Conservation (phyloP, 2,888 invertebrate species). For the Cryptocephalus primarius region DNA sequence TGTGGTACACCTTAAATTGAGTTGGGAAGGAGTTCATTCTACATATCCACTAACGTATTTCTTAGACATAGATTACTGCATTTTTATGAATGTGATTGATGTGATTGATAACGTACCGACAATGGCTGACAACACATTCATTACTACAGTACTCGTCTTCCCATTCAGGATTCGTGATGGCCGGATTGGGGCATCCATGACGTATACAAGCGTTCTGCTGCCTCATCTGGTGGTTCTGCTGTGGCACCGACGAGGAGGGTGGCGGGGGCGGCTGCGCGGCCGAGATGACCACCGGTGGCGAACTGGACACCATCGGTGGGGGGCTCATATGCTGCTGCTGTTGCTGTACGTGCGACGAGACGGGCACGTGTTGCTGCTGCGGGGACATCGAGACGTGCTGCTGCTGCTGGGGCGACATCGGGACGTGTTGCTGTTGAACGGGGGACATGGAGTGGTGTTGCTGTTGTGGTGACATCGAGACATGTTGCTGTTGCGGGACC, state of each 20-base stretch:
- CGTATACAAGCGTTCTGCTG: conserved; percentile 61
- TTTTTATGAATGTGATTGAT: neutral
- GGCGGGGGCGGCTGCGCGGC: conserved; percentile 33
- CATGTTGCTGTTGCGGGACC: conserved; percentile 5
- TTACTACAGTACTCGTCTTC: conserved; percentile 96
- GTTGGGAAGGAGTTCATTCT: neutral
- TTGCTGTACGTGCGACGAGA: conserved; percentile 33
- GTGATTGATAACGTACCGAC: conserved; percentile 51
- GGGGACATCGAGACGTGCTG: conserved; percentile 16
- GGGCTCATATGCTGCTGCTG: conserved; percentile 34
- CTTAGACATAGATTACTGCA: no score
- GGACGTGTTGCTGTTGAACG: conserved; percentile 30
- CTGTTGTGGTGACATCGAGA: conserved; percentile 23
- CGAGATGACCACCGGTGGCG: conserved; percentile 38
- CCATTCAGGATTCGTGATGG: conserved; percentile 88
- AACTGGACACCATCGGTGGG: conserved; percentile 41
- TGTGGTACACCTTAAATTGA: no score
- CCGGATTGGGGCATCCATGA: conserved; percentile 82
- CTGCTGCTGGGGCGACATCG: conserved; percentile 25
- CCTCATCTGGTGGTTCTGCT: conserved; percentile 36
- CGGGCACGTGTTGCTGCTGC: conserved; percentile 29
- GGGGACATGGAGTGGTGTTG: conserved; percentile 22
- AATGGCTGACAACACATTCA: conserved; percentile 92
- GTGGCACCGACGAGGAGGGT: conserved; percentile 25
- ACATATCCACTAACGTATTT: neutral